Evolutionary conservation across 2,113 vertebrate species (phyloP).

Genomic region (Apteryx mantelli): DNA sequence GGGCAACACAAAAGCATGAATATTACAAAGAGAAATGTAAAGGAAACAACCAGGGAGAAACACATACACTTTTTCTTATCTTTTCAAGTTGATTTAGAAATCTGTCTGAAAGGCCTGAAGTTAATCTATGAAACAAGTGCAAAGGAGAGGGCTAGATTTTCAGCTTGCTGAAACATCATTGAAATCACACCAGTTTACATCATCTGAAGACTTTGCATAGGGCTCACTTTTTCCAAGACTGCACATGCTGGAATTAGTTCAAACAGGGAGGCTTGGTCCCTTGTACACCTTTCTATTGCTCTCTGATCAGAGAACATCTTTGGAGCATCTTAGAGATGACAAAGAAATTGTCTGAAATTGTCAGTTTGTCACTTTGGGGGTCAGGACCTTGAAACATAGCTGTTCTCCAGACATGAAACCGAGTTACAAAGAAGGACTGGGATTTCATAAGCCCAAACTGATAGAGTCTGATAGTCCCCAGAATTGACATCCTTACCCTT

Average conservation of each 20-base stretch:
- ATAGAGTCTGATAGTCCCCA: neutral
- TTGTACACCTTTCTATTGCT: neutral
- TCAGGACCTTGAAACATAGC: neutral
- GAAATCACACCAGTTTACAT: neutral
- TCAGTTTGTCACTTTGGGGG: neutral
- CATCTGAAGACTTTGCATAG: neutral
- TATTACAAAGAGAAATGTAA: neutral
- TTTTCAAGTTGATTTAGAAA: neutral
- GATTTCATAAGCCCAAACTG: neutral
- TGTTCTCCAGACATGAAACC: rapidly evolving
- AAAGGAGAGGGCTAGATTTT: neutral
- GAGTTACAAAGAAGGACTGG: neutral
- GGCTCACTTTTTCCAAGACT: neutral
- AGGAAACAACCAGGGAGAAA: neutral
- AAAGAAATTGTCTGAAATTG: neutral
- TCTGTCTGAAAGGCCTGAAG: neutral
- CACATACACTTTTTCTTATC: neutral
- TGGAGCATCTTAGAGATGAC: neutral
- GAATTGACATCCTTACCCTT: neutral
- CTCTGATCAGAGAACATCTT: neutral
- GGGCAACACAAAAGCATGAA: neutral
- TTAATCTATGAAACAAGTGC: neutral
- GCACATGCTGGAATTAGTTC: neutral
- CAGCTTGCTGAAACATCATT: neutral
- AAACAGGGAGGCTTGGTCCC: neutral